Base-by-base conservation (phyloP, 2,888 invertebrate genomes). In the Euphydryas editha region DNA sequence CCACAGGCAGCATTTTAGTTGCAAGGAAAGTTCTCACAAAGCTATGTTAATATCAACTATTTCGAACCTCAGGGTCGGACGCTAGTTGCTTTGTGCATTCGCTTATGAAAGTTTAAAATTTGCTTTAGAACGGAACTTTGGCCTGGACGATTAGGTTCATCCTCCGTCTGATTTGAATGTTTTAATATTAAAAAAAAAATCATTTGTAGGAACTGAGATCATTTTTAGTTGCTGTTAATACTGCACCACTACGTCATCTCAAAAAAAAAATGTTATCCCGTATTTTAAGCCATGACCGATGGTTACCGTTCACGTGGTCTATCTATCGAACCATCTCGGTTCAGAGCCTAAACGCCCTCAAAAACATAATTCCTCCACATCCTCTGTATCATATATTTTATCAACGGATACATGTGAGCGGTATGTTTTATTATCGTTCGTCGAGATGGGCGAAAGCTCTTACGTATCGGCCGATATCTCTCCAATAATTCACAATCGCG, bases 401-500 rank as follows among this genome's bases (percentile, higher is more conserved):
- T 72, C 66, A 62, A 54, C 30, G 58, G 56, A 37, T 51, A 51
- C 62, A 59, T 58, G 60, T 71, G 61, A 67, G 65, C 70, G 69
- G 72, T 68, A 72, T 72, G 73, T 72, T 75, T 72, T 73, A 74
- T 72, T 69, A 70, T 64, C 71, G 67, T 62, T 70, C 66, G 71
- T 70, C 55, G 68, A 66, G 73, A 73, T 73, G 72, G 73, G 70
- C 78, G 77, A 80, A 80, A 75, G 79, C 81, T 80, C 77, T 82
- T 76, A 77, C 81, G 81, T 78, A 69, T 73, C 72, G 72, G 68
- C 76, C 83, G 81, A 84, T 84, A 75, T 73, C 73, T 73, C 71
- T 61, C 76, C 79, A 78, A 85, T 87, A 86, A 85, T 79, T 87
- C 86, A 85, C 82, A 84, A 84, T 85, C 80, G 81, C 72, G 71